phyloP scores from a whole-genome alignment of 2,888 invertebrate genomes.

The Stenoptilia bipunctidactyla region DNA sequence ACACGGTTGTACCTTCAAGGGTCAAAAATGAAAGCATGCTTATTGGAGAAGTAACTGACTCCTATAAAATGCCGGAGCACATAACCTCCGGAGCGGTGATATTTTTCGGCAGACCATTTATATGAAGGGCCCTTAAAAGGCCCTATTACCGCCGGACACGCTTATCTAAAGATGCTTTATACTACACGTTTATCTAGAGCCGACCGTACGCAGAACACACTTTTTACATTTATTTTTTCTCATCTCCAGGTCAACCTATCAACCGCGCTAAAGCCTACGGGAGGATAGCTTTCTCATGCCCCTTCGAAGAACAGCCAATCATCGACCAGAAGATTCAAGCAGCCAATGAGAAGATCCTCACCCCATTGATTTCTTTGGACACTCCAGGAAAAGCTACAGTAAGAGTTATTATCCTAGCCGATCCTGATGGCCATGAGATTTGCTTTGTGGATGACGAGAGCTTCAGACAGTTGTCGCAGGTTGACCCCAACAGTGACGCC shows the following conservation, averaged over 20 bases:
- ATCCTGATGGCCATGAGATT: slow-evolving; percentile 98
- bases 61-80: too few species aligned
- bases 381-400: slow-evolving; percentile 98
- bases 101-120: too few species aligned
- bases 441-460: slow-evolving; percentile 98
- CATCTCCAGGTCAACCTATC: slow-evolving; percentile 69
- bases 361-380: slow-evolving; percentile 90
- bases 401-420: slow-evolving; percentile 94
- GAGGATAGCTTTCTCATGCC: slow-evolving; percentile 94
- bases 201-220: neutral
- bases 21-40: too few species aligned
- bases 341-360: slow-evolving; percentile 82
- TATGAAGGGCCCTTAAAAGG: too few species aligned
- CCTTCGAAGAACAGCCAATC: slow-evolving; percentile 79
- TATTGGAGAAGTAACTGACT: too few species aligned
- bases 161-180: too few species aligned
- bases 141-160: too few species aligned
- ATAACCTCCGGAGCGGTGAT: too few species aligned
- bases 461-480: slow-evolving; percentile 87
- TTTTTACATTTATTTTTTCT: neutral
- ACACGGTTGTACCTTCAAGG: too few species aligned
- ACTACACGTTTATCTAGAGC: too few species aligned
- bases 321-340: slow-evolving; percentile 82
- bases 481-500: slow-evolving; percentile 87
- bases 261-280: slow-evolving; percentile 93